Conservation (phyloP, 1,140 invertebrate genomes). For the Danaus plexippus region DNA sequence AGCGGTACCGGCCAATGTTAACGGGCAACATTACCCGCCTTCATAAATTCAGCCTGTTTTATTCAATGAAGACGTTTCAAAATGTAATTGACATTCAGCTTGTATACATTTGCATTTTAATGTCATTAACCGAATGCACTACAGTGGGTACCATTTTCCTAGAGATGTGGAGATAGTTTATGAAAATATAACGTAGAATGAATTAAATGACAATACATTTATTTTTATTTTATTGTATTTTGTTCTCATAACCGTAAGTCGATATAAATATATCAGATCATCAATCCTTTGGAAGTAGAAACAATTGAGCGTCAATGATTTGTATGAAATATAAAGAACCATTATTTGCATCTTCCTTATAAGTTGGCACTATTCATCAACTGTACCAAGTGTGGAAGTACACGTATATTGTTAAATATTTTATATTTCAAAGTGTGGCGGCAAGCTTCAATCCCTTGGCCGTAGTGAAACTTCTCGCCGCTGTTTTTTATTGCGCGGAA, state of each 20-base stretch:
- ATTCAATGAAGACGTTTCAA: slow-evolving; percentile 10
- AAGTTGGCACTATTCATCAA: neutral
- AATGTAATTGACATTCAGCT: slow-evolving; percentile 8
- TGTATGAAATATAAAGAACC: too few relatives aligned
- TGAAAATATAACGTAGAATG: too few relatives aligned
- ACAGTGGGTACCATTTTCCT: too few relatives aligned
- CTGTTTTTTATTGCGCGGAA: slow-evolving; percentile 71
- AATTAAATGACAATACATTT: too few relatives aligned
- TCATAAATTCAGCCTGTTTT: slow-evolving; percentile 6
- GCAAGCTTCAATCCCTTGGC: slow-evolving; percentile 56
- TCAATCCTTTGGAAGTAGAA: too few relatives aligned
- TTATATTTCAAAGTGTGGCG: slow-evolving; percentile 51
- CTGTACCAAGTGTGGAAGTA: neutral
- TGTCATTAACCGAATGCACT: neutral
- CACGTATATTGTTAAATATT: slow-evolving; percentile 43
- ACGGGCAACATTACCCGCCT: slow-evolving; percentile 14
- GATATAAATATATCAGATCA: too few relatives aligned
- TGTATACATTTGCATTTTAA: slow-evolving; percentile 11
- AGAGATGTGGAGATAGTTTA: too few relatives aligned
- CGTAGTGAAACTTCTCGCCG: slow-evolving; percentile 63
- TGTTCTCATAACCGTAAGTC: too few relatives aligned
- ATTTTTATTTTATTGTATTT: too few relatives aligned
- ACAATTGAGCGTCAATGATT: too few relatives aligned
- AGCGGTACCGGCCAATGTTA: slow-evolving; percentile 23
- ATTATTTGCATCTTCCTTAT: too few relatives aligned